Base-by-base conservation (phyloP, 2,888 invertebrate species). In the Tetanocera ferruginea region DNA sequence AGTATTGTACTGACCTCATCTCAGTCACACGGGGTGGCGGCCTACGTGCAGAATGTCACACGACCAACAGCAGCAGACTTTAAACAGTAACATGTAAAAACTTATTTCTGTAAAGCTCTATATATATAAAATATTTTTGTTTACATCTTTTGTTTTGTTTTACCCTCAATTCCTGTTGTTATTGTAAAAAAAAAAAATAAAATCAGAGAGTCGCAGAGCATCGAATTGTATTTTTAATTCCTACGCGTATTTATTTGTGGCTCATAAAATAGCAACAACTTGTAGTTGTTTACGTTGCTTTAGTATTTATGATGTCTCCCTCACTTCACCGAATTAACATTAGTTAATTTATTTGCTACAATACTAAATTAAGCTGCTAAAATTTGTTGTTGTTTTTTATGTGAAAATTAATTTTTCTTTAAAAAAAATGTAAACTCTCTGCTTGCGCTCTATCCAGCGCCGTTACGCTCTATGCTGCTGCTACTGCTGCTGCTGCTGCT, bases 1-100 rank as follows among this genome's bases (percentile, higher is more conserved):
- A 25, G 17, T 55, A 34, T 67, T 43, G 17, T 55, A 34, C 49
- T 43, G 69, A 23, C 49, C 43, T 31, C n/a, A 31, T 34, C 64
- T 23, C 9, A 37, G 23, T 28, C 17, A 9, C 3, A 17, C 49
- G 57, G 67, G 37, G 43, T 49, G 17, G 43, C 31, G 51, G 76
- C 55, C 76, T 77, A 77, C 77, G 77, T 77, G 77, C 52, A 66
- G 19, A 76, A 60, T 28, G 77, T 77, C 71, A 77, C 77, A 72
- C 57, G 62, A 49, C 49, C 5, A 25, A n/a, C 14, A 19, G 52
- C 52, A 69, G 28, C 14, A 23, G 34, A 64, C 64, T 11, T 9
- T 17, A 19, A 31, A 34, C 31, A 23, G 23, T 19, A 34, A n/a
- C 19, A 6, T n/a, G 66, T 11, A 19, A 17, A 31, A 14, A 0